These are phyloP conservation scores for Callorhinus ursinus DNA, from an alignment of 2,113 vertebrate species.

Conservation along the genomic window DNA sequence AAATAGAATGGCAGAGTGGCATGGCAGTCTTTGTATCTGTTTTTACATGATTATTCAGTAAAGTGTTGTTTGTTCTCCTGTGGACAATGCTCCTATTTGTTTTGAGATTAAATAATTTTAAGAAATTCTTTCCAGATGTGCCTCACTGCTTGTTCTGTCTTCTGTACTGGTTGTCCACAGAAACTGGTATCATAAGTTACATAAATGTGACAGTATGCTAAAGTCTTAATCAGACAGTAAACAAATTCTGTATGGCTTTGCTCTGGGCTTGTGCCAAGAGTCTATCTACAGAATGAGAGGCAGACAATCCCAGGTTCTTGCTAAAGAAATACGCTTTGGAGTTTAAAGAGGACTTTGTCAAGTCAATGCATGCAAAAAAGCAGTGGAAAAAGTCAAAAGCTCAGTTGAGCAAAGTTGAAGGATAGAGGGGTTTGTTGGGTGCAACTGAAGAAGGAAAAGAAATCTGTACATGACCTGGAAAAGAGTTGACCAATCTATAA, in stretches of 20 bases:
- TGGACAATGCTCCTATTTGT: background rate
- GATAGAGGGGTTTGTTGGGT: background rate
- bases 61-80: background rate
- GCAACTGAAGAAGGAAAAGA: background rate
- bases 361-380: background rate
- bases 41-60: background rate
- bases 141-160: background rate
- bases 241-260: background rate
- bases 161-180: background rate
- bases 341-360: background rate
- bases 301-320: background rate
- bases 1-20: background rate
- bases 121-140: background rate
- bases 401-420: background rate
- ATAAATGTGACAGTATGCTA: background rate
- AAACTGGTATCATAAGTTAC: background rate
- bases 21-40: background rate
- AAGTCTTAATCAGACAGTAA: background rate
- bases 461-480: background rate
- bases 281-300: background rate
- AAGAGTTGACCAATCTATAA: background rate
- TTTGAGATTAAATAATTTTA: background rate
- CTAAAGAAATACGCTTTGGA: background rate
- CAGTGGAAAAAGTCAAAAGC: background rate
- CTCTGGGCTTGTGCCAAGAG: background rate